Base-by-base conservation (phyloP, 2,113 vertebrate species). In the Phalacrocorax pelagicus region DNA sequence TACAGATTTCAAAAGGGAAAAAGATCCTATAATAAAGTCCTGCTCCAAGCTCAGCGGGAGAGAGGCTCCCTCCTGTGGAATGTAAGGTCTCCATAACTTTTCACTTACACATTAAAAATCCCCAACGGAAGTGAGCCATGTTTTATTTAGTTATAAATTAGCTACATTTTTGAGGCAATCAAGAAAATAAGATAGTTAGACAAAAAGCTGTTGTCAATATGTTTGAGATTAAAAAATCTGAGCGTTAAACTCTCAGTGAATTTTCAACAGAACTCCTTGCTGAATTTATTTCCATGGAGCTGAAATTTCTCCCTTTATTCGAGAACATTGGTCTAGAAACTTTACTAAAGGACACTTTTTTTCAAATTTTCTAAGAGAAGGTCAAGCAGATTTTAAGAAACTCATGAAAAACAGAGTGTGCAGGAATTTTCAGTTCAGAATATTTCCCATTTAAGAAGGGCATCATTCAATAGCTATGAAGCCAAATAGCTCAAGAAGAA, bases 51-150 rank as follows among this genome's bases (percentile, higher is more conserved):
- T 94, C 70, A 72, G 94, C 4, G 38, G 91, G 81, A 87, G 65
- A 87, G 54, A 96, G 86, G 97, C 95, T 97, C 96, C 97, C 96
- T 91, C 97, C 89, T 94, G 95, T 97, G 97, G 97, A 81, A 74
- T 61, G 9, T 42, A 32, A 89, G 15, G 11, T 79, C 54, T 88
- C 55, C 19, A 6, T 42, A 83, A 62, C 9, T 71, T 78, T 86
- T 84, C 51, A 55, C 16, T 80, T 18, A 5, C 15, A 55, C 6
- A 27, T 36, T 58, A 40, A 80, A 86, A 91, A 63, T 44, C 10
- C 16, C 23, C 36, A 13, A 17, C 2, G 1, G 16, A 73, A 77
- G 38, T 10, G 69, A 67, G 4, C 5, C 4, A 6, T 30, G 32
- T 14, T 88, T 77, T 77, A 94, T 72, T 57, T 65, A 90, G 20